Percentiles rank a stretch among this genome's conserved stretches.
Conservation (phyloP, 1,140 invertebrate genomes). For the Hypsibius dujardini region DNA sequence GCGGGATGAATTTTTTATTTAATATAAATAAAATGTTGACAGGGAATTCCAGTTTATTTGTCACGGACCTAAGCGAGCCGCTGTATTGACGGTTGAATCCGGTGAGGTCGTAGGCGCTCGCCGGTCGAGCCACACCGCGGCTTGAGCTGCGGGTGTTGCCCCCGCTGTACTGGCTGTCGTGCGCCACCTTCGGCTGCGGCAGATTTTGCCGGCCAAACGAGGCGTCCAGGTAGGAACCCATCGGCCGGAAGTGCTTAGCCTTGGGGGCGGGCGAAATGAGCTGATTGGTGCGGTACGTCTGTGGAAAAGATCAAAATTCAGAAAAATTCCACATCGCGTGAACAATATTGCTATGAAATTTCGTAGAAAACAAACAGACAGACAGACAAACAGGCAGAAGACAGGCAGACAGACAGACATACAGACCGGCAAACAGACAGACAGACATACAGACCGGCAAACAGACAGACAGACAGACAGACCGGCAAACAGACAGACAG, state of each 20-base stretch:
- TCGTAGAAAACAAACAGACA: too few relatives aligned
- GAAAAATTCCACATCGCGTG: background rate
- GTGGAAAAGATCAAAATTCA: conserved; percentile 27
- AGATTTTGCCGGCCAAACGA: conserved; percentile 11
- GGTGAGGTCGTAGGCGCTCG: conserved; percentile 49
- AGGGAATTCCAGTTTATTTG: conserved; percentile 20
- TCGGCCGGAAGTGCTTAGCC: conserved; percentile 48
- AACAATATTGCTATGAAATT: background rate
- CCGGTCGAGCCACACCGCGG: conserved; percentile 29
- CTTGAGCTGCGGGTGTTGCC: conserved; percentile 15
- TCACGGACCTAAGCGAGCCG: conserved; percentile 19
- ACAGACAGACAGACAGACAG: too few relatives aligned
- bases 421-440: too few relatives aligned
- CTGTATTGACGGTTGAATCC: background rate
- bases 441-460: too few relatives aligned
- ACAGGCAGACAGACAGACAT: too few relatives aligned
- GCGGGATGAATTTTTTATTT: too few relatives aligned
- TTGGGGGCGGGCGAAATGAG: conserved; percentile 70
- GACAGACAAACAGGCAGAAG: too few relatives aligned
- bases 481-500: too few relatives aligned
- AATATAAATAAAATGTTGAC: too few relatives aligned
- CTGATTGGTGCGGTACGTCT: conserved; percentile 78
- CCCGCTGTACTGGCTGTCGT: conserved; percentile 44
- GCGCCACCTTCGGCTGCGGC: conserved; percentile 41
- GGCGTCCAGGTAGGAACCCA: conserved; percentile 52